These are phyloP conservation scores for Ctena decussata DNA, from an alignment of 2,888 invertebrate species.

Conservation along the genomic window DNA sequence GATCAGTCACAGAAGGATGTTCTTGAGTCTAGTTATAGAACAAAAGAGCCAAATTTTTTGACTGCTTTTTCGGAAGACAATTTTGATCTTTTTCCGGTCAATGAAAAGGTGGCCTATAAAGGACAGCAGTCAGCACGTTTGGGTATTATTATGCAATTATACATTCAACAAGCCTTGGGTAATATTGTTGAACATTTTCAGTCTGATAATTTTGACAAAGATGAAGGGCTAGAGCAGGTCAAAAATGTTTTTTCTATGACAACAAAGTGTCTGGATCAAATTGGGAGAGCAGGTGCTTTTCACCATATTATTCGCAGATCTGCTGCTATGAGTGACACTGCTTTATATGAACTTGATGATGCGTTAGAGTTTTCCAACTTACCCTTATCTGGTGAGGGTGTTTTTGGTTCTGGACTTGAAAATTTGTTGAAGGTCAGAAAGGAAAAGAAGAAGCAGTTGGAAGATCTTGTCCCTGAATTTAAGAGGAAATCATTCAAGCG, in stretches of 20 bases:
- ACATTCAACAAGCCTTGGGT: constrained; percentile 44
- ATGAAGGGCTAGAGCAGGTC: too few relatives aligned
- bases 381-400: neutral
- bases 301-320: neutral
- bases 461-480: neutral
- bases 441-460: too few relatives aligned
- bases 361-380: too few relatives aligned
- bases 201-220: constrained; percentile 24
- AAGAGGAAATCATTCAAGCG: neutral
- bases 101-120: constrained; percentile 45
- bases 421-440: too few relatives aligned
- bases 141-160: too few relatives aligned
- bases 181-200: constrained; percentile 15
- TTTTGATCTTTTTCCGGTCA: constrained; percentile 14
- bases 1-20: constrained; percentile 28
- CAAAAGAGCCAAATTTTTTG: constrained; percentile 39
- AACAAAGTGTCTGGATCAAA: too few relatives aligned
- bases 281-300: too few relatives aligned
- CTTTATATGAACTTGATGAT: neutral
- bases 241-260: too few relatives aligned
- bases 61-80: constrained; percentile 45
- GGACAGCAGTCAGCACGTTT: constrained; percentile 44
- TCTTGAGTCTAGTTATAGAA: constrained; percentile 21
- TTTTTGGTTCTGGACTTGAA: neutral
- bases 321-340: neutral